phyloP scores from a whole-genome alignment of 1,140 invertebrate genomes.

The Hyles euphorbiae region DNA sequence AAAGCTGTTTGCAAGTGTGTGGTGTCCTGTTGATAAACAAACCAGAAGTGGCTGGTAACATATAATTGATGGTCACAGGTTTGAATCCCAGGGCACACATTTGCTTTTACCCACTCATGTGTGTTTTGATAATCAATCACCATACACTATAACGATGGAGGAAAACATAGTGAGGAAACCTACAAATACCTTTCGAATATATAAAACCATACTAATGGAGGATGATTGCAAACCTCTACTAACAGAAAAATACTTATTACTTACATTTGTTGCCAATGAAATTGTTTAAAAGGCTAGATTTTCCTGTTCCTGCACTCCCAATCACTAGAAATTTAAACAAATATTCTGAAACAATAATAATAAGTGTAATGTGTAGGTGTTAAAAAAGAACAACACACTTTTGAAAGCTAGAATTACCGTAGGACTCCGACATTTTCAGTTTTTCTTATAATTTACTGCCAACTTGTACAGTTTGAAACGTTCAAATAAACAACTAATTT shows the following conservation, averaged over 20 bases:
- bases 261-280: slow-evolving; percentile 94
- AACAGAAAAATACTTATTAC: slow-evolving; percentile 43
- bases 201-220: no score
- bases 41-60: no score
- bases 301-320: slow-evolving; percentile 89
- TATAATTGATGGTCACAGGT: no score
- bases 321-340: slow-evolving; percentile 91
- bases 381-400: slow-evolving; percentile 9
- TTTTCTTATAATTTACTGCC: not conserved
- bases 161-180: no score
- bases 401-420: slow-evolving; percentile 28
- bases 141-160: no score
- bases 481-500: not conserved
- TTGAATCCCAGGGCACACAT: no score
- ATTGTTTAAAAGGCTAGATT: slow-evolving; percentile 92
- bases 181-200: no score
- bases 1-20: no score
- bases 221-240: not conserved
- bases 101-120: no score
- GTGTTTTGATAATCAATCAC: no score
- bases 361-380: not conserved
- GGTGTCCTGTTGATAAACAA: no score
- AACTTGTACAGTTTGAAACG: not conserved
- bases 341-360: slow-evolving; percentile 80
- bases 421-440: slow-evolving; percentile 31